These are phyloP conservation scores for Spodoptera exigua DNA, from an alignment of 2,888 invertebrate species.

Conservation along the genomic window DNA sequence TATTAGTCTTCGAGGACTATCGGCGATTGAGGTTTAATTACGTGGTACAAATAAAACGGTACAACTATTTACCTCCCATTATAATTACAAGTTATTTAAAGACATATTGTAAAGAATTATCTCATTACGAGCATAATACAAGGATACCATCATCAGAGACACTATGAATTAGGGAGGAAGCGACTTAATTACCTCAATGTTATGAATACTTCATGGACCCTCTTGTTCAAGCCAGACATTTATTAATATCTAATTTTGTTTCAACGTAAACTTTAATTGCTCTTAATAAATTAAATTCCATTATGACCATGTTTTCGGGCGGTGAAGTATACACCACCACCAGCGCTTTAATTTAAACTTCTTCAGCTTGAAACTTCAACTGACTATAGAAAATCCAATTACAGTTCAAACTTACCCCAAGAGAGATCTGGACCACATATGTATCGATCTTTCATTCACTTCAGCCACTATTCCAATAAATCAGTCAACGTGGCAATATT, in stretches of 20 bases:
- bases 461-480: too few relatives aligned
- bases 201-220: constrained; percentile 30
- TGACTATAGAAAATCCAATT: too few relatives aligned
- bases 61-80: neutral
- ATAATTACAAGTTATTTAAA: too few relatives aligned
- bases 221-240: constrained; percentile 25
- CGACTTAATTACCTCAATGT: constrained; percentile 5
- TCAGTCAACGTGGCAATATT: neutral
- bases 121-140: neutral
- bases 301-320: too few relatives aligned
- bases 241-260: constrained; percentile 39
- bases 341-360: too few relatives aligned
- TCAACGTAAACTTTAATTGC: neutral
- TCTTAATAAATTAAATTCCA: too few relatives aligned
- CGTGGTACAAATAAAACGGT: constrained; percentile 22
- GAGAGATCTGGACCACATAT: too few relatives aligned
- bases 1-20: constrained; percentile 43
- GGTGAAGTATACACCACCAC: too few relatives aligned
- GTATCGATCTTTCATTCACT: too few relatives aligned
- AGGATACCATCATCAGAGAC: constrained; percentile 7
- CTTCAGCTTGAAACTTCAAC: too few relatives aligned
- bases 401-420: too few relatives aligned
- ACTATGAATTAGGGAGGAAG: constrained; percentile 8
- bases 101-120: too few relatives aligned
- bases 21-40: constrained; percentile 39